A percentile compares a stretch with the other conserved stretches of the same genome.
Evolutionary conservation across 2,797 vertebrate genomes (phyloP).

Genomic region (Cetoscarus ocellatus): DNA sequence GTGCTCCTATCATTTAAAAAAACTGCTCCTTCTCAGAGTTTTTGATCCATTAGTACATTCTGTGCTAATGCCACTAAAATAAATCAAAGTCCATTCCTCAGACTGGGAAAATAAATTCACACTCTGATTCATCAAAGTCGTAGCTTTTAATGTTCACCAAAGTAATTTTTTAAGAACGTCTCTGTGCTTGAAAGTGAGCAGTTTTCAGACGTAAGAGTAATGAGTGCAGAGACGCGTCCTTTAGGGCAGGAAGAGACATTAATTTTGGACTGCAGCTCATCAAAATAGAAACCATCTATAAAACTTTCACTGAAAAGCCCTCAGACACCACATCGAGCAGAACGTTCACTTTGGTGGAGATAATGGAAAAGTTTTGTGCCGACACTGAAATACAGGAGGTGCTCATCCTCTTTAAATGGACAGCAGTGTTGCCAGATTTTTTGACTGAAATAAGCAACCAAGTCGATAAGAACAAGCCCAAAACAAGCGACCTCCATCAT

Average conservation of each 20-base stretch:
- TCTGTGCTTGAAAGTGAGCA: constrained; percentile 9
- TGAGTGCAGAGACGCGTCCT: constrained; percentile 21
- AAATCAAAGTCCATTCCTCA: constrained; percentile 19
- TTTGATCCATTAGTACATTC: constrained; percentile 1
- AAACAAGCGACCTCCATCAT: no score
- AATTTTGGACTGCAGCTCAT: constrained; percentile 20
- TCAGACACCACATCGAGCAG: constrained; percentile 11
- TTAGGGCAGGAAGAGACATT: constrained; percentile 22
- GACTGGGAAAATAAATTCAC: constrained; percentile 9
- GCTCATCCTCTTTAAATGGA: no score
- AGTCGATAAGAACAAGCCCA: no score
- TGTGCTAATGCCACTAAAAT: background rate
- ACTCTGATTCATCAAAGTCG: constrained; percentile 21
- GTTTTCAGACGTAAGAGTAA: constrained; percentile 35
- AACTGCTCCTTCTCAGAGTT: background rate
- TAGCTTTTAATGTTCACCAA: constrained; percentile 9
- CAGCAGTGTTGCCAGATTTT: no score
- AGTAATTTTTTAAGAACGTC: constrained; percentile 31
- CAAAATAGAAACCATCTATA: constrained; percentile 32
- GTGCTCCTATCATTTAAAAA: no score
- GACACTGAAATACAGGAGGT: no score
- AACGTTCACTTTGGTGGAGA: no score
- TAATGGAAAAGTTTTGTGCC: no score
- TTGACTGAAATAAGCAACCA: no score
- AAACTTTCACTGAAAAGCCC: constrained; percentile 2